phyloP scores from a whole-genome alignment of 2,888 invertebrate genomes.

The Nemotelus nigrinus region DNA sequence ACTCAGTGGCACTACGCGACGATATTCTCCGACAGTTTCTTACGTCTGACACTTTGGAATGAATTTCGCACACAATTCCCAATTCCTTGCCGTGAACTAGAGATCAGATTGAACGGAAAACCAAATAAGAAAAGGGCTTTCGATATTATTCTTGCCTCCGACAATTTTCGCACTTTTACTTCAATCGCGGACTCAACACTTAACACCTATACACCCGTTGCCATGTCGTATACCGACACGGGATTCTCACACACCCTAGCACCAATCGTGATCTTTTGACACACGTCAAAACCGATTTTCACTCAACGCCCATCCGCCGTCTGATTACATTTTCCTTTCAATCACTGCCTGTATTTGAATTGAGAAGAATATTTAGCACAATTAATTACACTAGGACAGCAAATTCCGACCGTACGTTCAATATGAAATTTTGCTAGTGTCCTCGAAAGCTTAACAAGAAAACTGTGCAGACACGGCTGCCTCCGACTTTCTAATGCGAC shows the following conservation, averaged over 20 bases:
- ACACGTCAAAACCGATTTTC: slow-evolving; percentile 47
- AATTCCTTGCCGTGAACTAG: no score
- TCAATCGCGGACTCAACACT: slow-evolving; percentile 26
- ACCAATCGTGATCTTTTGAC: slow-evolving; percentile 41
- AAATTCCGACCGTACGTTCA: no score
- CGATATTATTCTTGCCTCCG: slow-evolving; percentile 5
- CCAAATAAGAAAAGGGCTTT: slow-evolving; percentile 6
- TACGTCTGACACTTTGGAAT: no score
- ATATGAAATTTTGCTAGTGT: no score
- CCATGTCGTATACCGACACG: slow-evolving; percentile 8
- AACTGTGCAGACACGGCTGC: not conserved
- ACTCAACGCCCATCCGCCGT: slow-evolving; percentile 22
- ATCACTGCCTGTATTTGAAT: no score
- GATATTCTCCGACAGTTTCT: not conserved
- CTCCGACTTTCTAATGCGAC: slow-evolving; percentile 11
- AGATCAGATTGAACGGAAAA: not conserved
- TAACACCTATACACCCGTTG: slow-evolving; percentile 38
- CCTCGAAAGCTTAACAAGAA: no score
- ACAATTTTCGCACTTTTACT: slow-evolving; percentile 33
- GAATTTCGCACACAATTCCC: no score
- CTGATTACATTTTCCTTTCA: slow-evolving; percentile 29
- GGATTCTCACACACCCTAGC: slow-evolving; percentile 36
- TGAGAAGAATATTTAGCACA: no score
- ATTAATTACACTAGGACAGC: no score
- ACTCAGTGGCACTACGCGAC: slow-evolving; percentile 18